Evolutionary conservation across 23 tunicate genomes (phyloP).

Genomic region (Halocynthia aurantium): DNA sequence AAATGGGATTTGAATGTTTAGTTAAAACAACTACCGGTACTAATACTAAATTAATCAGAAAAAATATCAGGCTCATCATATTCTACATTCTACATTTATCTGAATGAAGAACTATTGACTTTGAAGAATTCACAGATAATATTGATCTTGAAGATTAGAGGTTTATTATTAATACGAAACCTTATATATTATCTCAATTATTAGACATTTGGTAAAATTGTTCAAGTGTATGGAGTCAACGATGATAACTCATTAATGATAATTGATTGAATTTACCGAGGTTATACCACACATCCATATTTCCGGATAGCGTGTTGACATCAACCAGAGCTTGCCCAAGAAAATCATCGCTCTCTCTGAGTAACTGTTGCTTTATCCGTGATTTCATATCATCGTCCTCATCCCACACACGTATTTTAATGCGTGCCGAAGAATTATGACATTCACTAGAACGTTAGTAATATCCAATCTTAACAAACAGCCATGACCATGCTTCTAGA

Average conservation of each 20-base stretch:
- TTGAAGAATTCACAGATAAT: too few species aligned
- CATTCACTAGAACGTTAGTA: conserved; percentile 44
- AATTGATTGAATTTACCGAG: conserved; percentile 15
- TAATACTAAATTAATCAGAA: not conserved
- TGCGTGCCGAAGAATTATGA: conserved; percentile 77
- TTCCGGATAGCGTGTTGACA: conserved; percentile 85
- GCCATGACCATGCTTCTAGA: too few species aligned
- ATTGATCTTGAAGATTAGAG: too few species aligned
- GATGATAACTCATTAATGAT: not conserved
- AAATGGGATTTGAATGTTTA: not conserved
- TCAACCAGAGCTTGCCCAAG: conserved; percentile 90
- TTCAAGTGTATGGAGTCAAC: too few species aligned
- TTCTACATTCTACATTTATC: too few species aligned
- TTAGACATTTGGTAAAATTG: too few species aligned
- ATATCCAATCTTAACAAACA: not conserved
- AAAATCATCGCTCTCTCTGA: conserved; percentile 85
- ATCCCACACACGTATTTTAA: conserved; percentile 95
- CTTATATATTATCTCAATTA: too few species aligned
- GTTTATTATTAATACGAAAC: too few species aligned
- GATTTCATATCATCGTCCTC: conserved; percentile 94
- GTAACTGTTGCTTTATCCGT: conserved; percentile 53
- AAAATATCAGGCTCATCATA: too few species aligned
- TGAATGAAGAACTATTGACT: too few species aligned
- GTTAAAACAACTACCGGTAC: not conserved
- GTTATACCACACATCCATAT: conserved; percentile 96